Evolutionary conservation across 2,888 invertebrate genomes (phyloP), one percentile per base, ranked within the genome.

Genomic region (Gastrophysa polygoni): DNA sequence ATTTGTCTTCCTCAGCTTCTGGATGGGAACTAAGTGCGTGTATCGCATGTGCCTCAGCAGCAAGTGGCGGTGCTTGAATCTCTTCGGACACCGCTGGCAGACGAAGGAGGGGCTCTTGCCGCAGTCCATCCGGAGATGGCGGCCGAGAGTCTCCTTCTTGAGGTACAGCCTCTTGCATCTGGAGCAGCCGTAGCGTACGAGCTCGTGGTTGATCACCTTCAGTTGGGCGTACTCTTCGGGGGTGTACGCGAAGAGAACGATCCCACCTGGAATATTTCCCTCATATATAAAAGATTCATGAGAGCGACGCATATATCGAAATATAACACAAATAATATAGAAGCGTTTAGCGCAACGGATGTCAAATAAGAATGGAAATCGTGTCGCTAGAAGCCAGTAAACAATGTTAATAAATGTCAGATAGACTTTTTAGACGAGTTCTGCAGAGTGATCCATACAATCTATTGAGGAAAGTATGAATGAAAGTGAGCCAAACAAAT

Each of bases 81-180:
- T 73, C 66, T 78, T 78, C 21, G 70, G 65, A 52, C 80, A 80
- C 48, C 78, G 65, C 48, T 78, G 76, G 60, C 80, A 80, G 1
- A 72, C 70, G 68, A 80, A 81, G 4, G 79, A 75, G 0, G 80
- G 81, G 54, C 71, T 76, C 61, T 78, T 77, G 0, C 83, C 83
- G 67, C 84, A 85, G 71, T 84, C 84, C 68, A 82, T 81, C 44
- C 82, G 78, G 57, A 81, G 76, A 71, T 85, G 84, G 32, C 83
- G 74, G 1, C 80, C 80, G 38, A 80, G 68, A 1, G 79, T 80
- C 71, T 80, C 78, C 77, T 80, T 79, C 69, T 80, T 80, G 32
- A 78, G 74, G 61, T 81, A 81, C 4, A 77, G 78, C 70, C 77
- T 79, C 34, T 73, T 71, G 72, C 81, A 81, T 58, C 71, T 74